Conservation (phyloP, 2,797 vertebrate genomes). For the Cossypha niveicapilla region DNA sequence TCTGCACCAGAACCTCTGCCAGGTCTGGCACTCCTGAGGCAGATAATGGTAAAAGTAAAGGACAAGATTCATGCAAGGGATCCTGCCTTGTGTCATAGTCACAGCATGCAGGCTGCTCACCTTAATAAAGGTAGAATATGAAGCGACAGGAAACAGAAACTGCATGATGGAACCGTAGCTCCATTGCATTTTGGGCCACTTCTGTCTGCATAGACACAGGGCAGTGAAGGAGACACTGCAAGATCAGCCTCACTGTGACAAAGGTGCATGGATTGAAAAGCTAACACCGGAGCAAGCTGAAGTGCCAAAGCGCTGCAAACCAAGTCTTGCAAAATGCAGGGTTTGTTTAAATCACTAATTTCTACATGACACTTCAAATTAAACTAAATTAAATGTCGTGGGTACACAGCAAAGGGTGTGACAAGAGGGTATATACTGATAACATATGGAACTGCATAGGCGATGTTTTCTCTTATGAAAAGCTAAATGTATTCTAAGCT, state of each 20-base stretch:
- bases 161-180: fast-evolving
- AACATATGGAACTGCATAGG: not conserved
- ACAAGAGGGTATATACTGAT: not conserved
- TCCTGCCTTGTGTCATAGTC: not conserved
- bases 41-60: not conserved
- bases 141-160: not conserved
- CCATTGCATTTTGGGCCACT: not conserved
- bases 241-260: not conserved
- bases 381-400: not conserved
- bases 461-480: not conserved
- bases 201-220: not conserved
- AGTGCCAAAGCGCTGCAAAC: not conserved
- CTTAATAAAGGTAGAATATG: not conserved
- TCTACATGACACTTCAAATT: not conserved
- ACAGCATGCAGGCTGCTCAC: not conserved
- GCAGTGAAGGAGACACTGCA: not conserved
- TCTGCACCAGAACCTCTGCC: not conserved
- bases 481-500: not conserved
- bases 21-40: not conserved
- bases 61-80: not conserved
- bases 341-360: not conserved
- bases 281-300: not conserved
- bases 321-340: not conserved
- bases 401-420: not conserved
- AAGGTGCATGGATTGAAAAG: not conserved